Evolutionary conservation across 2,797 vertebrate genomes (phyloP).

Genomic region (Cynopterus sphinx): DNA sequence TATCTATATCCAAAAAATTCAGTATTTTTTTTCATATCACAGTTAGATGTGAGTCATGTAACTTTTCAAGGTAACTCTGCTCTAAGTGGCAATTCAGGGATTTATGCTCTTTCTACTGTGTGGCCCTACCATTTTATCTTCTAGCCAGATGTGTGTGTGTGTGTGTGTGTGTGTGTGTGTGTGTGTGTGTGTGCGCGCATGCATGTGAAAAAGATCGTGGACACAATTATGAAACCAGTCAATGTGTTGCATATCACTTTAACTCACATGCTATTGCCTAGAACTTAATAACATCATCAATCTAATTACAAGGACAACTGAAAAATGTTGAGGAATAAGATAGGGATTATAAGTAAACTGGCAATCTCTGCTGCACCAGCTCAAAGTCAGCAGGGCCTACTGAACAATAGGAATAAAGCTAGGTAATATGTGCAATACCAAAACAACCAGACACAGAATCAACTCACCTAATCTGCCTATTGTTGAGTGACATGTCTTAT

Average conservation of each 20-base stretch:
- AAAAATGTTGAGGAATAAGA: background rate
- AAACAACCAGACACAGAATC: background rate
- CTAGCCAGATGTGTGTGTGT: background rate
- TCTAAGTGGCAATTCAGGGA: background rate
- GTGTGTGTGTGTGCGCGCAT: rapidly evolving
- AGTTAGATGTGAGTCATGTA: background rate
- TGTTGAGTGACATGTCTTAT: background rate
- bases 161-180: too few species aligned
- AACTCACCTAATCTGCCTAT: background rate
- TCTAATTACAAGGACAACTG: background rate
- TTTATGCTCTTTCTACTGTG: background rate
- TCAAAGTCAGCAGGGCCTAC: background rate
- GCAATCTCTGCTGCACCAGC: background rate
- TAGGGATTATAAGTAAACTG: background rate
- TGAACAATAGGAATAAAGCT: background rate
- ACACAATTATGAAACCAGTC: background rate
- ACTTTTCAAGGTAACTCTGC: background rate
- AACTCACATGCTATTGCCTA: background rate
- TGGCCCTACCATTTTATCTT: background rate
- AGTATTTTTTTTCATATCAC: background rate
- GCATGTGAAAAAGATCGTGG: background rate
- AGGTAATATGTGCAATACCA: background rate
- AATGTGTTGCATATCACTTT: background rate
- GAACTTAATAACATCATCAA: background rate
- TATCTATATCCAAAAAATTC: background rate